Base-by-base conservation (phyloP, 2,113 vertebrate species). In the Agelaius tricolor region DNA sequence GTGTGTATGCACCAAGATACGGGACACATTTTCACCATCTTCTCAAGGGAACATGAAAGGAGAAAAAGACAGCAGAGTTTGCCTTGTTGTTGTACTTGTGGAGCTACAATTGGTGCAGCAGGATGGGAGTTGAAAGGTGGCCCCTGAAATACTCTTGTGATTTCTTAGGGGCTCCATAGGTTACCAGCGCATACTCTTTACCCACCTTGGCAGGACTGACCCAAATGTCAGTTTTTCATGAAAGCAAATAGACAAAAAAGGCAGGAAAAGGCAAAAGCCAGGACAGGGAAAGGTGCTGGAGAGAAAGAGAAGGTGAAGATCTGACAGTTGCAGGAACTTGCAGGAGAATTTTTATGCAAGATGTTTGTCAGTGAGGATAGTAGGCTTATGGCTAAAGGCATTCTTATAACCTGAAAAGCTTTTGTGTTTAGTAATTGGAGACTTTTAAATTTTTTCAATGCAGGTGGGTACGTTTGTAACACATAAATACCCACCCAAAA, bases 1-100 rank as follows among this genome's bases (percentile, higher is more conserved):
- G 8, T 7, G 23, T 33, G 6, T 47, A 33, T 0, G 3, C 0
- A 2, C 15, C 23, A 22, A 68, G 24, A 23, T 33, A 28, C 0
- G 1, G 35, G 30, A 19, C 4, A 5, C 7, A 17, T 69, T 92
- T 71, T 79, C 35, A 43, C 33, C 1, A 4, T 51, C 1, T 3
- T 68, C 24, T 35, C 30, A 61, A 57, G 27, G 33, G 13, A 85
- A 44, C 3, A 20, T 9, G 27, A 83, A 78, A 3, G 24, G 44
- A 39, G 22, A 30, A 73, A 67, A 88, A 27, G 47, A 20, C 21
- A 27, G 18, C 1, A 7, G 0, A 0, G 2, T 68, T 61, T 85
- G 33, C 30, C 13, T 54, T 21, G 11, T 39, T 41, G 49, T 21
- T 61, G 4, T 37, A 46, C 28, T 31, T 57, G 44, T 65, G 54